Base-by-base conservation (phyloP, 2,797 vertebrate genomes). In the Rhynchotus rufescens region DNA sequence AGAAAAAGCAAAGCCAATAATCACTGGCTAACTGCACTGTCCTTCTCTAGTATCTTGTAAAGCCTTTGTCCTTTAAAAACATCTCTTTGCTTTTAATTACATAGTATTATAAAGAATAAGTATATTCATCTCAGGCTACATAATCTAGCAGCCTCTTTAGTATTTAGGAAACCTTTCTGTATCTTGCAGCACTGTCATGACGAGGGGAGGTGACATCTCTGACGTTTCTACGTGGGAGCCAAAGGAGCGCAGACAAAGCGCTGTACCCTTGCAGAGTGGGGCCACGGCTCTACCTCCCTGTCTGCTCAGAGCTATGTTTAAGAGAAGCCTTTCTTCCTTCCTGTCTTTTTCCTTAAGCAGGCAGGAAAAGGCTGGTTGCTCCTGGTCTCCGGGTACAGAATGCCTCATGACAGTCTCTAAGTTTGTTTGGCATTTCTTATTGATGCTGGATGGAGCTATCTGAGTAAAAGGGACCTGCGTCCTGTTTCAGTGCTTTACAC, bases 111-210 rank as follows among this genome's bases (percentile, higher is more conserved):
- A 36, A 65, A 44, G 66, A 73, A n/a, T 60, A 72, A 32, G 15
- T 30, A 6, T 30, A 54, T 54, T 54, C 17, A 10, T 56, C 6
- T 40, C 54, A 59, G 25, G 28, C 36, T 86, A 77, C 57, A 32
- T 47, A 75, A 82, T 68, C 40, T 42, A 57, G n/a, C 22, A 81
- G 10, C 15, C 40, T 52, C 26, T 81, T 71, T 32, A 83, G 71
- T 49, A 61, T 38, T 51, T 2, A 12, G 49, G 81, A 91, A 61
- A 42, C 30, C 76, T 52, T 93, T 84, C 66, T 84, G 44, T 54
- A 81, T 61, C 52, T 88, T 4, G 1, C 32, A 60, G 28, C 26
- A 84, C 44, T 4, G n/a, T 30, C 79, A 60, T 3, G n/a, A 52
- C 49, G 47, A 90, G 52, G 62, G 0, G 4, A 60, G 59, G 12